Evolutionary conservation across 1,140 invertebrate species (phyloP).

Genomic region (Atta cephalotes): DNA sequence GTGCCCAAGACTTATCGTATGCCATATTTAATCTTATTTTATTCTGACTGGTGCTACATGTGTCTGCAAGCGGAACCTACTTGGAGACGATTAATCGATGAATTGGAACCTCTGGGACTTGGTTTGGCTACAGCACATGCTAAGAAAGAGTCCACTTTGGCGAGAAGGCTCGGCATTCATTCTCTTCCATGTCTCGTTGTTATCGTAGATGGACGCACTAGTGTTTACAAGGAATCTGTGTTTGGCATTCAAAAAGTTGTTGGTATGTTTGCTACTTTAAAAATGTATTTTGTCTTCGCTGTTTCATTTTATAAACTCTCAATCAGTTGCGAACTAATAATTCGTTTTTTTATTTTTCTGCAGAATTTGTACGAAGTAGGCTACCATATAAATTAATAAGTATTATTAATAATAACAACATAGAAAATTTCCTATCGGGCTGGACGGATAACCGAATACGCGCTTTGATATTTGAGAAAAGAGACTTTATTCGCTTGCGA

Average conservation of each 20-base stretch:
- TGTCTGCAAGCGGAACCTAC: slow-evolving; percentile 94
- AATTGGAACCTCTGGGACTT: slow-evolving; percentile 92
- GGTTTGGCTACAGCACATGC: slow-evolving; percentile 94
- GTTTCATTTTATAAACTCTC: not conserved
- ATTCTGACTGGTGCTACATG: slow-evolving; percentile 97
- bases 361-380: slow-evolving; percentile 94
- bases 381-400: slow-evolving; percentile 93
- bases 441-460: slow-evolving; percentile 97
- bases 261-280: slow-evolving; percentile 84
- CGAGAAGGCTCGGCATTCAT: slow-evolving; percentile 92
- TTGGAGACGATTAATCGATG: slow-evolving; percentile 93
- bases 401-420: slow-evolving; percentile 90
- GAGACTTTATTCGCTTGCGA: slow-evolving; percentile 91
- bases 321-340: not conserved
- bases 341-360: slow-evolving; percentile 28
- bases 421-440: slow-evolving; percentile 93
- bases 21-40: slow-evolving; percentile 95
- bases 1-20: slow-evolving; percentile 93
- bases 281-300: not conserved
- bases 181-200: slow-evolving; percentile 93
- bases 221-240: slow-evolving; percentile 92
- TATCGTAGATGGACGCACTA: slow-evolving; percentile 93
- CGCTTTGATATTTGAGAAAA: slow-evolving; percentile 94
- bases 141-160: slow-evolving; percentile 91
- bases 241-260: slow-evolving; percentile 93